A percentile compares a stretch with the other conserved stretches of the same genome.
These are phyloP conservation scores for Typhlomys cinereus DNA, from an alignment of 2,113 vertebrate genomes.

Conservation along the genomic window DNA sequence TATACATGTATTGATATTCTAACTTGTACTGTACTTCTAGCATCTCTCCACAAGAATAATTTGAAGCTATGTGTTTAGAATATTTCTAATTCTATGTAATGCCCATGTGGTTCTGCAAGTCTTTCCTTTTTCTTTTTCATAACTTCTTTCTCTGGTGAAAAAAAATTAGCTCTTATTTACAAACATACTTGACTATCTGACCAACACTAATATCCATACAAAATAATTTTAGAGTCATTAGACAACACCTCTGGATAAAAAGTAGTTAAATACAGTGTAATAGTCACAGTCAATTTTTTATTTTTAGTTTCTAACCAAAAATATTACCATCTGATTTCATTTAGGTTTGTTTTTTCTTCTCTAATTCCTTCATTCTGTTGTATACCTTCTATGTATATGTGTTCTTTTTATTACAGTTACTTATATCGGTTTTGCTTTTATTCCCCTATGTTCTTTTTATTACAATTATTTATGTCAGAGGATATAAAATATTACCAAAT, in stretches of 20 bases:
- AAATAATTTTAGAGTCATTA: background rate
- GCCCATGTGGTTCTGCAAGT: background rate
- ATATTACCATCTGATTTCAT: background rate
- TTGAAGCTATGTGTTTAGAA: background rate
- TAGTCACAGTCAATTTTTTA: background rate
- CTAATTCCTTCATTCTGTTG: background rate
- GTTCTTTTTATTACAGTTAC: background rate
- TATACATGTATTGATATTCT: background rate
- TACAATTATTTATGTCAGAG: background rate
- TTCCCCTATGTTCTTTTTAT: background rate
- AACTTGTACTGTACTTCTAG: background rate
- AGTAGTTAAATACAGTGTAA: background rate
- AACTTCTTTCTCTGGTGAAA: background rate
- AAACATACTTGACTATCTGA: background rate
- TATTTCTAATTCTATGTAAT: background rate
- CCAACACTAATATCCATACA: background rate
- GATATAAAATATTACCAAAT: background rate
- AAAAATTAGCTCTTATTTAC: background rate
- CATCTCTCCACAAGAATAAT: background rate
- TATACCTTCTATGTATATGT: background rate
- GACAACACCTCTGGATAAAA: background rate
- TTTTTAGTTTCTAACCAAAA: background rate
- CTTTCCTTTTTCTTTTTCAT: background rate
- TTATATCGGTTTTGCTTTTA: no score
- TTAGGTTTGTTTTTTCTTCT: background rate